phyloP scores from a whole-genome alignment of 2,113 vertebrate species.

The Trogon melanurus region DNA sequence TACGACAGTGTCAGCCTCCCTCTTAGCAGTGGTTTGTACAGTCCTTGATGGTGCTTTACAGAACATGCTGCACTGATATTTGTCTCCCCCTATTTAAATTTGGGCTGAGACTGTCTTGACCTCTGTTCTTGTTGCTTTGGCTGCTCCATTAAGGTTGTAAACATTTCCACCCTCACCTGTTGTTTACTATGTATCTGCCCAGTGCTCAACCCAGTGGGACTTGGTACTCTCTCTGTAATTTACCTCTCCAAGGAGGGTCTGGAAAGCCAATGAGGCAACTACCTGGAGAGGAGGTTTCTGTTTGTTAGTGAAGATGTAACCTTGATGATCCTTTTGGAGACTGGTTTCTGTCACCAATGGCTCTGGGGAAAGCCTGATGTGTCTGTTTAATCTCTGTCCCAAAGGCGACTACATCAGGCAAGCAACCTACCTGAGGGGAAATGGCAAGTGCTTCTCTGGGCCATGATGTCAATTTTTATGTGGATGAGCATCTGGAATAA shows the following conservation, averaged over 20 bases:
- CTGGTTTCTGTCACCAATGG: background rate
- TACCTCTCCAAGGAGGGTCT: background rate
- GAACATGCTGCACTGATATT: background rate
- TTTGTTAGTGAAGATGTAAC: background rate
- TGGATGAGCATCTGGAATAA: background rate
- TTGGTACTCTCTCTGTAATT: background rate
- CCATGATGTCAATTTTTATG: rapidly evolving
- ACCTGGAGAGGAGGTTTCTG: background rate
- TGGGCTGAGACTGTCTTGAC: background rate
- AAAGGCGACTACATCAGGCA: background rate
- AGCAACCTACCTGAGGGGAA: background rate
- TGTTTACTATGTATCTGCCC: background rate
- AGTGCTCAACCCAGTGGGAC: background rate
- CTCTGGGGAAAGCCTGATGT: background rate
- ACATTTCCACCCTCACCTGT: background rate
- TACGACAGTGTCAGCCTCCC: background rate
- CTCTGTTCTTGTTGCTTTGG: background rate
- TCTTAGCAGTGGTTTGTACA: background rate
- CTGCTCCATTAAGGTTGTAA: background rate
- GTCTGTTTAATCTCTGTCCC: background rate
- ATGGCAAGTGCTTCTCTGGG: background rate
- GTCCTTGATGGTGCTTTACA: background rate
- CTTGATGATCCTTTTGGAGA: background rate
- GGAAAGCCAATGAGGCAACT: background rate
- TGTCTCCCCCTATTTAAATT: background rate